Evolutionary conservation across 2,113 vertebrate species (phyloP).

Genomic region (Tautogolabrus adspersus): DNA sequence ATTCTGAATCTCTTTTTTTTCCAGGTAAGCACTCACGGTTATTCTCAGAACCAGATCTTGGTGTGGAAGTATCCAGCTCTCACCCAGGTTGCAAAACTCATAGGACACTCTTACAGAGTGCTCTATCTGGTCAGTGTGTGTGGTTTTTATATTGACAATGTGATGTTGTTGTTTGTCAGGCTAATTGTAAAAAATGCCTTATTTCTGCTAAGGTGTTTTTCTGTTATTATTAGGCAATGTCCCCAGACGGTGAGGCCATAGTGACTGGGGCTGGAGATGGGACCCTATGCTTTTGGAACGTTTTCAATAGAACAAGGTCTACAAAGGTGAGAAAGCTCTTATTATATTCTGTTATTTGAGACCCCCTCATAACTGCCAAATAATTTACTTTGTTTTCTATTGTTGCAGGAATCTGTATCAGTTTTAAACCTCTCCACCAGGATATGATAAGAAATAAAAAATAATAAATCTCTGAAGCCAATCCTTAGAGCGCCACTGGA

Average conservation of each 20-base stretch:
- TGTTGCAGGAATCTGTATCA: constrained; percentile 89
- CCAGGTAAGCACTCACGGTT: constrained; percentile 98
- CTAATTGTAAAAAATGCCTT: neutral
- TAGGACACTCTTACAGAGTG: constrained; percentile 97
- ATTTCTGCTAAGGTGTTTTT: neutral
- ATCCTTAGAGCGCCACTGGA: constrained; percentile 1
- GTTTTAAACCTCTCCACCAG: constrained; percentile 96
- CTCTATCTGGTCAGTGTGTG: constrained; percentile 91
- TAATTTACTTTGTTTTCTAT: constrained; percentile 47
- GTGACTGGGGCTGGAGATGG: constrained; percentile 98
- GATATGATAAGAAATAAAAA: constrained; percentile 86
- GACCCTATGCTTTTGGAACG: constrained; percentile 97
- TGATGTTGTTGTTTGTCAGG: neutral
- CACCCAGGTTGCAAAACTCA: constrained; percentile 98
- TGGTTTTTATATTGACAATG: neutral
- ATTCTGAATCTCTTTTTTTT: constrained; percentile 8
- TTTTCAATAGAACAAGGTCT: constrained; percentile 98
- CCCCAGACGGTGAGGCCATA: constrained; percentile 97
- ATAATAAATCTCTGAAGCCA: constrained; percentile 17
- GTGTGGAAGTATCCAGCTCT: constrained; percentile 99
- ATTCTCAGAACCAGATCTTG: constrained; percentile 99
- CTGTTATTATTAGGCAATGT: constrained; percentile 89
- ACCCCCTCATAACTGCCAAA: no score
- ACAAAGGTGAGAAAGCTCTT: constrained; percentile 88
- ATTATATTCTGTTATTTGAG: no score